Base-by-base conservation (phyloP, 2,797 vertebrate genomes). In the Acipenser oxyrinchus region DNA sequence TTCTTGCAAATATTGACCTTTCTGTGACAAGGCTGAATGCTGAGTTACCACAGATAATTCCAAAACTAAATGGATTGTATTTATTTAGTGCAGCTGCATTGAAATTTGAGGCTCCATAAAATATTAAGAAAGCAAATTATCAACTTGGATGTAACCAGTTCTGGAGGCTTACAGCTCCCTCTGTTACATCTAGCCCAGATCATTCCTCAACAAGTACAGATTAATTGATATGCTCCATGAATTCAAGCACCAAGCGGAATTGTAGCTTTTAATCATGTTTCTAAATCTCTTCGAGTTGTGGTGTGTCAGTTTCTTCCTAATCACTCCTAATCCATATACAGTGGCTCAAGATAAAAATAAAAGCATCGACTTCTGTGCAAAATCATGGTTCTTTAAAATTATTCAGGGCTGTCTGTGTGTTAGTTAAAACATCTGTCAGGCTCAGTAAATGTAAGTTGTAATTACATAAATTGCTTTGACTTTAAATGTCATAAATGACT, bases 331-430 rank as follows among this genome's bases (percentile, higher is more conserved):
- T 51, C 58, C 60, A 51, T 61, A 61, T 57, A 51, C 60, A 48
- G 49, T 60, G 60, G 12, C 18, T 48, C 59, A 37, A 37, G 37
- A 37, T 66, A 11, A 66, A 58, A 23, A 12, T 49, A 37, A 37
- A 55, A 55, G 23, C 70, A 76, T 77, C 76, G 73, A 75, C 79
- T 68, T 79, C 71, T 59, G 63, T 76, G 79, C 75, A 58, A 7
- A 58, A n/a, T 7, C 55, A 6, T 7, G 12, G 15, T 11, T 58
- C 12, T 37, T 37, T 37, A 11, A 2, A 10, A 2, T n/a, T 11
- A 58, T 58, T 58, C 11, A 11, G 12, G 12, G 55, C 4, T 37
- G 37, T 37, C 37, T 37, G 37, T 37, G 37, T 4, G 5, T 37
- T 37, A 37, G 37, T 37, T 11, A 58, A 58, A 58, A 13, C 55